Conservation (phyloP, 2,113 vertebrate species). For the Ophthalmotilapia sp. region DNA sequence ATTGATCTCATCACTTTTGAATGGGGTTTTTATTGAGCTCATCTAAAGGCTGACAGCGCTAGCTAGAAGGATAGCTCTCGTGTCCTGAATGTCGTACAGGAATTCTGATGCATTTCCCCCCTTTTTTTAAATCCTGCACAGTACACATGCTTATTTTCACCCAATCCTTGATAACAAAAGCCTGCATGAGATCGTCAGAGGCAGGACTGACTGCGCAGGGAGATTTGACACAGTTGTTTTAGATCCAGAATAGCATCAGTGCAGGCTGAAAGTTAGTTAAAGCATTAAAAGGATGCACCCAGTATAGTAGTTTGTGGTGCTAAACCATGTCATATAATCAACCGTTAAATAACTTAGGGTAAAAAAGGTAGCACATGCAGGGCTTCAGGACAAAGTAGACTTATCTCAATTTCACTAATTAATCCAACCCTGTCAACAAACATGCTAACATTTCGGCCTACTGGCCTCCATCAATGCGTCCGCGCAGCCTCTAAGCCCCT, state of each 20-base stretch:
- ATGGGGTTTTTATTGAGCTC: slow-evolving; percentile 20
- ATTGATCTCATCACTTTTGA: slow-evolving; percentile 39
- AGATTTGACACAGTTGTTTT: slow-evolving; percentile 15
- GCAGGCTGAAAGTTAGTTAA: neutral
- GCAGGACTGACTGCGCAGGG: neutral
- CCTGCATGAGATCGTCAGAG: neutral
- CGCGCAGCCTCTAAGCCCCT: neutral
- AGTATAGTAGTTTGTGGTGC: neutral
- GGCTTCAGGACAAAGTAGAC: neutral
- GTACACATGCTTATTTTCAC: neutral
- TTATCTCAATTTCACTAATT: neutral
- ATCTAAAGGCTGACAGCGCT: neutral
- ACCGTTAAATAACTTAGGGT: neutral
- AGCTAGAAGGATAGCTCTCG: neutral
- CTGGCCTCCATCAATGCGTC: neutral
- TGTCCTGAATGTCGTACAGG: neutral
- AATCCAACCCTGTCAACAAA: neutral
- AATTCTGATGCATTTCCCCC: neutral
- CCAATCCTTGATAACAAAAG: neutral
- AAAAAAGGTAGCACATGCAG: neutral
- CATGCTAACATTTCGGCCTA: neutral
- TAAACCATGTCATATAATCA: neutral
- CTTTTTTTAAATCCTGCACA: neutral
- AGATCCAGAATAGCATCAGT: neutral
- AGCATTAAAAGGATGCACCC: neutral